phyloP scores from a whole-genome alignment of 2,113 vertebrate genomes.

The Ptychochromis oligacanthus region DNA sequence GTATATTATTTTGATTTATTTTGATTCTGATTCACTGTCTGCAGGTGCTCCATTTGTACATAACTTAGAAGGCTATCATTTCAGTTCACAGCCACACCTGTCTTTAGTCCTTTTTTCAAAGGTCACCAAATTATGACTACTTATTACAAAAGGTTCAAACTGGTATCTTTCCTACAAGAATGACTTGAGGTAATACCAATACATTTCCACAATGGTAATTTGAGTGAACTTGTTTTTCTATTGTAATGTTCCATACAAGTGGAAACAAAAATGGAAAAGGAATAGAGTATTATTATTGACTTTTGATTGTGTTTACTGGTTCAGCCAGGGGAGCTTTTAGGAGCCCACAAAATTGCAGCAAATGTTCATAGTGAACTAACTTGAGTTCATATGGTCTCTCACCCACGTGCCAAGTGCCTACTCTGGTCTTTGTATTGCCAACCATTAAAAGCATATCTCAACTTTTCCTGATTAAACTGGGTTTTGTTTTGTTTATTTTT shows the following conservation, averaged over 20 bases:
- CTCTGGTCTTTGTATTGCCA: neutral
- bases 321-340: neutral
- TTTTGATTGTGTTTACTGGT: neutral
- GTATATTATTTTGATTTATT: neutral
- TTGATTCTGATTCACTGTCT: too few relatives aligned
- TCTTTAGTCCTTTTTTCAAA: neutral
- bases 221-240: neutral
- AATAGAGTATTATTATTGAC: too few relatives aligned
- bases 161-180: neutral
- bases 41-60: neutral
- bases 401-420: neutral
- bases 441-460: neutral
- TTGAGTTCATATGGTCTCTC: neutral
- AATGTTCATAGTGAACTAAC: neutral
- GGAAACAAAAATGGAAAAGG: neutral
- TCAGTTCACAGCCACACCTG: neutral
- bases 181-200: neutral
- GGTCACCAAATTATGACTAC: neutral
- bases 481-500: too few relatives aligned
- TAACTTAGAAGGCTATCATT: neutral
- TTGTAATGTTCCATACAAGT: too few relatives aligned
- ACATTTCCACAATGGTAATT: neutral
- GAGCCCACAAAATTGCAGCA: neutral
- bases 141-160: conserved; percentile 17
- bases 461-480: neutral